A percentile compares a stretch with the other conserved stretches of the same genome.
phyloP scores from a whole-genome alignment of 2,797 vertebrate genomes.

The Saxicola maurus region DNA sequence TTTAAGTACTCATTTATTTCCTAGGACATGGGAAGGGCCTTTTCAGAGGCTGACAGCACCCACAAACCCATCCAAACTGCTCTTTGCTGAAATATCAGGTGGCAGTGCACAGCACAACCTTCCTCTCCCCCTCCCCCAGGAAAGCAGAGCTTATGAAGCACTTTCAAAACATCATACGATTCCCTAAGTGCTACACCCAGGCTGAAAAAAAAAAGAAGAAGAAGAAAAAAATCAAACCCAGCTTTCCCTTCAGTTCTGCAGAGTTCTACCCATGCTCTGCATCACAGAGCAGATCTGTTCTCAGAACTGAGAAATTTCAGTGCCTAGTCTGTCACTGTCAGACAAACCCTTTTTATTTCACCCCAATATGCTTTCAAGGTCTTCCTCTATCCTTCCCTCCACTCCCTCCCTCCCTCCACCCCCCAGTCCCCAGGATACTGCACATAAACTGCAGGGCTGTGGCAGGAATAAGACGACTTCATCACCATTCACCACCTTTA shows the following conservation, averaged over 20 bases:
- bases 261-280: background rate
- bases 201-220: background rate
- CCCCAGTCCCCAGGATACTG: background rate
- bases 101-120: background rate
- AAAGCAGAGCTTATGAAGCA: background rate
- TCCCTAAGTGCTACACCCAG: background rate
- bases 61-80: background rate
- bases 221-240: background rate
- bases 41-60: constrained; percentile 15
- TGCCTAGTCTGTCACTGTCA: constrained; percentile 43
- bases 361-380: constrained; percentile 1
- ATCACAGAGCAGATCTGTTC: constrained; percentile 19
- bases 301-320: background rate
- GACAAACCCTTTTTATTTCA: constrained; percentile 26
- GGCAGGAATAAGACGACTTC: background rate
- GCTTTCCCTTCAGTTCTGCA: background rate
- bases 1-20: background rate
- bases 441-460: background rate
- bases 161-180: background rate
- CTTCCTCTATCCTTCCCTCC: background rate
- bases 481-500: background rate
- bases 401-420: background rate
- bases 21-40: background rate
- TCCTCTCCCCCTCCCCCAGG: background rate
- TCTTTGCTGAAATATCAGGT: background rate